Evolutionary conservation across 2,888 invertebrate genomes (phyloP), one percentile per base, ranked within the genome.

Genomic region (Chirona hameri): DNA sequence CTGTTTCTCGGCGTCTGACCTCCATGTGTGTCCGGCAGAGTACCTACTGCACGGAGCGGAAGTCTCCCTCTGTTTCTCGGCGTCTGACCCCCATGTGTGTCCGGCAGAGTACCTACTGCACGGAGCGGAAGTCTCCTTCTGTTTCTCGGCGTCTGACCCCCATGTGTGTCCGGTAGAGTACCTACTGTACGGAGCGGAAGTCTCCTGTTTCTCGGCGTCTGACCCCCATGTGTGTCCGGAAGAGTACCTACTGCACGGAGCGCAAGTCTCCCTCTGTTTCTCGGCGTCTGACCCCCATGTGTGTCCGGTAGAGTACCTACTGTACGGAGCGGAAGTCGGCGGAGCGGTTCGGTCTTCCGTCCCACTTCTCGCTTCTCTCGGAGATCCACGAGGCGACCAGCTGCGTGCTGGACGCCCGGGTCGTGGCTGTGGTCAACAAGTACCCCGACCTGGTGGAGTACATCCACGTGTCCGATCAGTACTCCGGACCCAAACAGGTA

Each of bases 391-490:
- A 99, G 90, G 96, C 95, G 29, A 91, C 96, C 81, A 90, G 93
- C 83, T 92, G 93, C 84, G 90, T 98, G 86, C 90, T 98, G 86
- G 98, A 98, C 90, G 91, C 93, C 83, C 92, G 94, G 87, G 91
- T 94, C 84, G 89, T 92, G 76, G 91, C 93, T 84, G 93, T 94
- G 83, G 90, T 96, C 83, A 90, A 91, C 85, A 96, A 94, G 89
- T 96, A 94, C 90, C 92, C 94, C 86, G 91, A 93, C 84, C 90
- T 93, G 87, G 92, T 99, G 86, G 98, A 99, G 88, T 99, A 94
- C 89, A 94, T 99, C 88, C 99, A 99, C 90, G 92, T 99, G 87
- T 98, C 98, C 83, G 99, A 99, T 90, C 95, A 98, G 87, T 99
- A 93, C 90, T 93, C 94, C 85, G 99, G 99, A 65, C 92, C 92